Base-by-base conservation (phyloP, 2,113 vertebrate species). In the Serilophus lunatus region DNA sequence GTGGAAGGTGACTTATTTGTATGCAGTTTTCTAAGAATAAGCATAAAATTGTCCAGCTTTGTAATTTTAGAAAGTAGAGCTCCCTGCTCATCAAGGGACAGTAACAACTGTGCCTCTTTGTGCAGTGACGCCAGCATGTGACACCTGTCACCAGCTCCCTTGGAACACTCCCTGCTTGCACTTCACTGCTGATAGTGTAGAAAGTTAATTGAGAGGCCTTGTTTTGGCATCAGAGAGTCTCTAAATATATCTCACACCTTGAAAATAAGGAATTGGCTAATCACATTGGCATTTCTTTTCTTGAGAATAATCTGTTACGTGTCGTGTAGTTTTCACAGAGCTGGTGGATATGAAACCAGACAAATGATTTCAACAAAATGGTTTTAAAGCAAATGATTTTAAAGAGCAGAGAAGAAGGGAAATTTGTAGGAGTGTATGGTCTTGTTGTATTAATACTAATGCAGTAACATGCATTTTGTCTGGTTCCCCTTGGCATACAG, bases 1-100 rank as follows among this genome's bases (percentile, higher is more conserved):
- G n/a, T 59, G 45, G 49, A 24, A 61, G 3, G 11, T 65, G 59
- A 36, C 42, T 76, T 78, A 50, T 86, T 75, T 93, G 29, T 81
- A 6, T 80, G 9, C 5, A 38, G 17, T 74, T 88, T 36, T 40
- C 79, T 92, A 71, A 93, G 89, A 82, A 78, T 66, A 70, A 72
- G 9, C 54, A 80, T 65, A 50, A 95, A 89, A 95, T 47, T 60
- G 33, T 38, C 29, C 70, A 63, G 50, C 66, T 93, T 90, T 87
- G 29, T 96, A 88, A 82, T 83, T 95, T 47, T 93, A 90, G 82
- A 77, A 88, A 95, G 63, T 23, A 66, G 54, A 23, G 24, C 47
- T 90, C 60, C 18, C 63, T 91, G 45, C 42, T 82, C 29, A 38
- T n/a, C n/a, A 10, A 95, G 63, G 84, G 91, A 80, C 82, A 86